Conservation (phyloP, 2,888 invertebrate species). For the Pecten maximus region DNA sequence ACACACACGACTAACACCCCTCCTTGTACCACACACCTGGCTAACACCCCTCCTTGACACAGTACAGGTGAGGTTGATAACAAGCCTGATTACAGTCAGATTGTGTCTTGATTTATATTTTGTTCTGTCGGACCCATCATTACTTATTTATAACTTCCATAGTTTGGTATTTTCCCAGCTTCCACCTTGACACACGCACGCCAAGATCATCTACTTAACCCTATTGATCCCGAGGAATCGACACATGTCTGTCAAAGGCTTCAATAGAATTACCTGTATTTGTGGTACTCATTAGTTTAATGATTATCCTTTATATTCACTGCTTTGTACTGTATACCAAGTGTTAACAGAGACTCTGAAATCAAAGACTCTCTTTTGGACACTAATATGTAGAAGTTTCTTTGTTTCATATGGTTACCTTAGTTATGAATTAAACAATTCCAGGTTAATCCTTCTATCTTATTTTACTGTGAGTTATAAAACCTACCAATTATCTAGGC, state of each 20-base stretch:
- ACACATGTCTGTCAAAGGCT: not conserved
- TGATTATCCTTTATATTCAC: no score
- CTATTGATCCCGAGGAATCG: not conserved
- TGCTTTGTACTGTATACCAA: no score
- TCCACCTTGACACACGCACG: not conserved
- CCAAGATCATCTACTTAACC: not conserved
- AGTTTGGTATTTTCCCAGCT: slow-evolving; percentile 5
- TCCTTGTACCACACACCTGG: not conserved
- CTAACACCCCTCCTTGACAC: not conserved
- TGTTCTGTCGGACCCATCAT: not conserved
- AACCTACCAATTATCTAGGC: no score
- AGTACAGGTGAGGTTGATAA: not conserved
- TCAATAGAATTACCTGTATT: not conserved
- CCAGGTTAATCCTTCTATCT: no score
- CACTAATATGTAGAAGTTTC: no score
- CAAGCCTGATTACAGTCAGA: not conserved
- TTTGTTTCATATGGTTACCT: no score
- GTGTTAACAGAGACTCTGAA: no score
- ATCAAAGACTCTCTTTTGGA: no score
- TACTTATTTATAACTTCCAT: not conserved
- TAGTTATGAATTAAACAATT: no score
- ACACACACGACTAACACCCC: not conserved
- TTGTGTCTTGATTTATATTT: not conserved
- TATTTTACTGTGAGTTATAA: no score
- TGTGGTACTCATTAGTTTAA: not conserved